Evolutionary conservation across 2,113 vertebrate genomes (phyloP), one percentile per base, ranked within the genome.

Genomic region (Eulemur rufifrons): DNA sequence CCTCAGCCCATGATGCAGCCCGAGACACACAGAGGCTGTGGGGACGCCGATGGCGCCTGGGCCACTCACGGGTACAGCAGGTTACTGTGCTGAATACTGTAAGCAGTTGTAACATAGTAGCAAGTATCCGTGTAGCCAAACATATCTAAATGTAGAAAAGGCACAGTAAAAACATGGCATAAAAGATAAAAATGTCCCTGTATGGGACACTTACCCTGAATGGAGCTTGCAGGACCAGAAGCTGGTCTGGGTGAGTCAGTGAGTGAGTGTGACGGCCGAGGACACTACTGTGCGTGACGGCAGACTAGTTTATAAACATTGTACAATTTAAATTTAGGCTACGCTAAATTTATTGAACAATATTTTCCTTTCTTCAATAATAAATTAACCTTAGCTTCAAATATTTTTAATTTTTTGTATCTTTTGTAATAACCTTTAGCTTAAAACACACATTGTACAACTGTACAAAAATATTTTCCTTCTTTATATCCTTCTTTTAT

Each of bases 21-120:
- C 8, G 11, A 25, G 3, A 13, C 71, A 29, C 25, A 8, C 39
- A 1, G 13, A 2, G 25, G 71, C 39, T 15, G 4, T 2, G 3
- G 3, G 6, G 71, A 5, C 3, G 39, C 39, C 71, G 8, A 6
- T 45, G 12, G 1, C 7, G 8, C 14, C 71, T 45, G 6, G 13
- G 39, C 39, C 45, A 8, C 13, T 4, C 15, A 45, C 39, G 27
- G 8, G 71, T 25, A 14, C 39, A 8, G 23, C 6, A 25, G 23
- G 39, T 27, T 23, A 27, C 39, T 2, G 0, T 45, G 2, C 23
- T 17, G 25, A 45, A 29, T 12, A 4, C 39, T 8, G 39, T 5
- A 15, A 13, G 71, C 39, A 45, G 27, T 7, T 27, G 12, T 3
- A 45, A 45, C 39, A 29, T n/a, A 29, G 14, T 8, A 14, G 71